Evolutionary conservation across 1,140 invertebrate genomes (phyloP).

Genomic region (Eumaeus atala): DNA sequence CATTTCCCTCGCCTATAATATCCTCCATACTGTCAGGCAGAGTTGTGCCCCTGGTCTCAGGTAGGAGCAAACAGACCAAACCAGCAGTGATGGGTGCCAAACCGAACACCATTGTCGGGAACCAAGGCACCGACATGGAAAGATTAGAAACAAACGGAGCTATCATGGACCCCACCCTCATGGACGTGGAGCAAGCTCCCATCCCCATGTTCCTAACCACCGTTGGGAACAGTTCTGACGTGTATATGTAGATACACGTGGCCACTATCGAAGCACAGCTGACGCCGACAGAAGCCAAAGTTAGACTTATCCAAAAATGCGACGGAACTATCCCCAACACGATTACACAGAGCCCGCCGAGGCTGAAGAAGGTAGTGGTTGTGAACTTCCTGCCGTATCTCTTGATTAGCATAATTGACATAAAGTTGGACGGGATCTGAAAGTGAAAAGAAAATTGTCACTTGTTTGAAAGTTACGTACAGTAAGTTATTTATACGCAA

Average conservation of each 20-base stretch:
- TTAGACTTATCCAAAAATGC: conserved; percentile 38
- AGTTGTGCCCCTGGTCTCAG: conserved; percentile 82
- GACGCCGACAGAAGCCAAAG: conserved; percentile 74
- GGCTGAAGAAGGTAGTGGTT: conserved; percentile 29
- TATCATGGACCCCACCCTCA: conserved; percentile 79
- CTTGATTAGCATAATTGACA: conserved; percentile 47
- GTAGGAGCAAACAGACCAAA: conserved; percentile 78
- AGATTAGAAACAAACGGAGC: conserved; percentile 78
- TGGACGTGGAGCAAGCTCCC: conserved; percentile 79
- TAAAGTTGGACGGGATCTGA: conserved; percentile 49
- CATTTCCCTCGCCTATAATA: background rate
- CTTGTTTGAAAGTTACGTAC: background rate
- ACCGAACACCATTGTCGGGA: conserved; percentile 83
- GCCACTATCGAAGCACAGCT: conserved; percentile 79
- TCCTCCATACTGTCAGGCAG: conserved; percentile 86
- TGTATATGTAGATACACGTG: conserved; percentile 79
- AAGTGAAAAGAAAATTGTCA: conserved; percentile 19
- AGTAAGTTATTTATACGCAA: too few relatives aligned
- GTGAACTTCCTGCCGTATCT: conserved; percentile 41
- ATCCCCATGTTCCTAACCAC: conserved; percentile 80
- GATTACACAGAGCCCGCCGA: conserved; percentile 46
- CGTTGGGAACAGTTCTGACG: conserved; percentile 81
- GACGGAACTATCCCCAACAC: conserved; percentile 39
- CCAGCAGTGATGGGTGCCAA: conserved; percentile 77
- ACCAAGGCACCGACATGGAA: conserved; percentile 61